Conservation (phyloP, 2,113 vertebrate species). For the Clarias gariepinus region DNA sequence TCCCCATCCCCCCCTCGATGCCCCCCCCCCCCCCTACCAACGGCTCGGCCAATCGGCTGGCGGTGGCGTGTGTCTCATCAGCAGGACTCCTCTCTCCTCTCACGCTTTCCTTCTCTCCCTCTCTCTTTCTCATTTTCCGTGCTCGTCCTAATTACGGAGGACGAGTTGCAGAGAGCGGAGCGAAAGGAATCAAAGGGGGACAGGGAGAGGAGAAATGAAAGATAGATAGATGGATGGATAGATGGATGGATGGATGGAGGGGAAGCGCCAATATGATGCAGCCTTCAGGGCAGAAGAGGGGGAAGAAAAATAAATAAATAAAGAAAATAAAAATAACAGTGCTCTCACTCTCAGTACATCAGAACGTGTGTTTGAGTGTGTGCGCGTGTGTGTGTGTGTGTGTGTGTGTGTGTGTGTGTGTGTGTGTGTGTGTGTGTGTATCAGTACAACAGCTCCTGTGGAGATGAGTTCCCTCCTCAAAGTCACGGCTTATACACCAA, state of each 20-base stretch:
- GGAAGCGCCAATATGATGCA: slow-evolving; percentile 49
- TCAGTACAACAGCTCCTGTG: slow-evolving; percentile 8
- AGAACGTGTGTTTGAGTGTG: slow-evolving; percentile 8
- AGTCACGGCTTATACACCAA: background rate
- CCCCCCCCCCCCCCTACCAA: slow-evolving; percentile 51
- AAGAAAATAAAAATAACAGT: slow-evolving; percentile 23
- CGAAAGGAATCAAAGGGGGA: slow-evolving; percentile 53
- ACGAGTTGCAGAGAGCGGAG: slow-evolving; percentile 47
- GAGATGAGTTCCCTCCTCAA: slow-evolving; percentile 22
- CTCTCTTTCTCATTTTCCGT: slow-evolving; percentile 39
- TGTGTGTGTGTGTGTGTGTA: background rate
- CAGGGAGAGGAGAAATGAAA: slow-evolving; percentile 26
- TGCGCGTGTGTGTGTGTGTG: background rate
- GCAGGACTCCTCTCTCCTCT: slow-evolving; percentile 40
- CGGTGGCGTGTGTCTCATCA: slow-evolving; percentile 51
- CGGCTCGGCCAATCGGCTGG: slow-evolving; percentile 53
- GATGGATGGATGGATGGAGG: slow-evolving; percentile 37
- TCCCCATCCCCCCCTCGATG: slow-evolving; percentile 51
- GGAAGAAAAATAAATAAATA: too few relatives aligned
- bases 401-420: background rate
- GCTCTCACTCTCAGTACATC: slow-evolving; percentile 49
- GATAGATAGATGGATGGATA: slow-evolving; percentile 32
- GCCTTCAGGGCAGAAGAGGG: slow-evolving; percentile 47
- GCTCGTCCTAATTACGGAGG: slow-evolving; percentile 61
- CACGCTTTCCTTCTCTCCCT: background rate